These are phyloP conservation scores for Glossosoma conforme DNA, from an alignment of 1,140 invertebrate species.

Conservation along the genomic window DNA sequence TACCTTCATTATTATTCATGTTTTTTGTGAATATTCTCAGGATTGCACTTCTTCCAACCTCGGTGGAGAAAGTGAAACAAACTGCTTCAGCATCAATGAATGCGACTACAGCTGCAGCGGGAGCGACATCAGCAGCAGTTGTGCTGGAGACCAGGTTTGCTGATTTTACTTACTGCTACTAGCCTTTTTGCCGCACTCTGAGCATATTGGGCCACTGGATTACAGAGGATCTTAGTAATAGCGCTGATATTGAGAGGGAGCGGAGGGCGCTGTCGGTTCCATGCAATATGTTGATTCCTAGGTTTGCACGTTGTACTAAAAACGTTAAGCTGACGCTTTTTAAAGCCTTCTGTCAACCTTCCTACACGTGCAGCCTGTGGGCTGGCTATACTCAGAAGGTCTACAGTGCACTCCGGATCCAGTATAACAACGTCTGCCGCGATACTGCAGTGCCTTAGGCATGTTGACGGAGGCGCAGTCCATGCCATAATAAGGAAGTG, in stretches of 20 bases:
- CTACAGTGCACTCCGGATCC: no score
- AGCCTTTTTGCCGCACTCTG: neutral
- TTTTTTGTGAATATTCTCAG: constrained; percentile 18
- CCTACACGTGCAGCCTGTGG: no score
- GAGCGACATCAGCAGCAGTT: constrained; percentile 30
- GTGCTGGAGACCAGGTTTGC: constrained; percentile 25
- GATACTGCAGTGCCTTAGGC: no score
- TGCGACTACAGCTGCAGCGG: constrained; percentile 29
- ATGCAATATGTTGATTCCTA: neutral
- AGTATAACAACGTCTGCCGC: no score
- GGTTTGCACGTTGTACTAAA: no score
- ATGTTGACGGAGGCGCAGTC: no score
- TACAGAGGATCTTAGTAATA: neutral
- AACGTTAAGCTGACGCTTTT: neutral
- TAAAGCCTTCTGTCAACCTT: neutral
- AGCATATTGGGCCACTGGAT: neutral
- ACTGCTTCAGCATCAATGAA: constrained; percentile 29
- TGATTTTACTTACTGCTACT: neutral
- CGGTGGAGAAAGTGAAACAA: constrained; percentile 28
- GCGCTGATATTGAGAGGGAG: no score
- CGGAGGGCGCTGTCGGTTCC: neutral
- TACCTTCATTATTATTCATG: neutral
- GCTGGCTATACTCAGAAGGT: no score
- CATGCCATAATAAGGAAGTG: no score
- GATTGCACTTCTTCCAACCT: constrained; percentile 30